Percentiles rank a stretch among this genome's conserved stretches.
phyloP scores from a whole-genome alignment of 2,797 vertebrate genomes.

The Macropodus opercularis region DNA sequence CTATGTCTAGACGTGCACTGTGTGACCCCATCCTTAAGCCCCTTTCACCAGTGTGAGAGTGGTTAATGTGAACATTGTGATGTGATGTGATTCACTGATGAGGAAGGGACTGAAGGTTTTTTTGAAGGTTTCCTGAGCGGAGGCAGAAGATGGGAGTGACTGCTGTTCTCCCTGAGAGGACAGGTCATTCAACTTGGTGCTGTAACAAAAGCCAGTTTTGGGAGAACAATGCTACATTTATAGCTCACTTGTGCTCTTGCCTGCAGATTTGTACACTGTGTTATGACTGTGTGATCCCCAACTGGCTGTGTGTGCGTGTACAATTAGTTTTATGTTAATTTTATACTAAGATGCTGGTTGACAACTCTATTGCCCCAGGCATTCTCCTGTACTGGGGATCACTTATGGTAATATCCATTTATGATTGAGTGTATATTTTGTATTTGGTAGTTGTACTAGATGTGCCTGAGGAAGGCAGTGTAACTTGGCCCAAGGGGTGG shows the following conservation, averaged over 20 bases:
- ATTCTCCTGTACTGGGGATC: no score
- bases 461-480: not conserved
- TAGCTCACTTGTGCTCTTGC: not conserved
- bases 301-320: no score
- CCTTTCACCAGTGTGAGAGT: no score
- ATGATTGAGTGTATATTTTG: not conserved
- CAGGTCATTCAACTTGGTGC: constrained; percentile 23
- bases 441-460: not conserved
- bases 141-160: constrained; percentile 15
- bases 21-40: no score
- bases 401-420: no score
- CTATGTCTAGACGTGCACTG: no score
- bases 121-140: constrained; percentile 10
- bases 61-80: no score
- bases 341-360: no score
- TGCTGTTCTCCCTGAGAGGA: constrained; percentile 14
- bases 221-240: constrained; percentile 1
- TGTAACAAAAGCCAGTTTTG: constrained; percentile 5
- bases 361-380: no score
- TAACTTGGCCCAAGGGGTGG: not conserved
- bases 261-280: not conserved
- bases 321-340: no score
- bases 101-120: constrained; percentile 14
- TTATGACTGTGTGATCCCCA: not conserved
- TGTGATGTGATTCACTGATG: constrained; percentile 31